Conservation (phyloP, 2,797 vertebrate species). For the Nasua narica region DNA sequence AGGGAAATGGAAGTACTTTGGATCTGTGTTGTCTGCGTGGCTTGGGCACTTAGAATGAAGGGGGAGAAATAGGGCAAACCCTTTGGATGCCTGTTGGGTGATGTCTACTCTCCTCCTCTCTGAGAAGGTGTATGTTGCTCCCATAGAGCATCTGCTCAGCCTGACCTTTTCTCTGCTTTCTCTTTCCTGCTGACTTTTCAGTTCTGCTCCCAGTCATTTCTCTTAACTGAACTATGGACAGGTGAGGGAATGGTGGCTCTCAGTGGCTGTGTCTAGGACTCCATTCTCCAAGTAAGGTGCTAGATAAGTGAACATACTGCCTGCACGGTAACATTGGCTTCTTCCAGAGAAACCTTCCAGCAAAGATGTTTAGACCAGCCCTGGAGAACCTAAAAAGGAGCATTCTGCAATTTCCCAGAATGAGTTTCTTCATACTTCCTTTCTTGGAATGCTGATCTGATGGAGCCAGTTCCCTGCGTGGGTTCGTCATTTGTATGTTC, state of each 20-base stretch:
- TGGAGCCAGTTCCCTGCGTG: background rate
- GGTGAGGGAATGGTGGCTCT: background rate
- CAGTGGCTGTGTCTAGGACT: background rate
- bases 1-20: background rate
- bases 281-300: background rate
- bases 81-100: background rate
- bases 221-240: background rate
- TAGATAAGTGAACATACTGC: background rate
- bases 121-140: background rate
- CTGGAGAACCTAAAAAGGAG: background rate
- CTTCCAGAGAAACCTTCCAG: background rate
- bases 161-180: background rate
- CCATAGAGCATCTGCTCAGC: no score
- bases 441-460: background rate
- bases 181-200: background rate
- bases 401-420: background rate
- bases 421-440: background rate
- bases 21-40: background rate
- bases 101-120: background rate
- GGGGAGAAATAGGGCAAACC: background rate
- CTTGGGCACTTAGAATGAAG: background rate
- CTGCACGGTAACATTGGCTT: rapidly evolving
- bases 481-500: background rate
- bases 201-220: background rate
- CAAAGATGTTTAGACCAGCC: no score